Base-by-base conservation (phyloP, 2,797 vertebrate species). In the Acanthiza pusilla region DNA sequence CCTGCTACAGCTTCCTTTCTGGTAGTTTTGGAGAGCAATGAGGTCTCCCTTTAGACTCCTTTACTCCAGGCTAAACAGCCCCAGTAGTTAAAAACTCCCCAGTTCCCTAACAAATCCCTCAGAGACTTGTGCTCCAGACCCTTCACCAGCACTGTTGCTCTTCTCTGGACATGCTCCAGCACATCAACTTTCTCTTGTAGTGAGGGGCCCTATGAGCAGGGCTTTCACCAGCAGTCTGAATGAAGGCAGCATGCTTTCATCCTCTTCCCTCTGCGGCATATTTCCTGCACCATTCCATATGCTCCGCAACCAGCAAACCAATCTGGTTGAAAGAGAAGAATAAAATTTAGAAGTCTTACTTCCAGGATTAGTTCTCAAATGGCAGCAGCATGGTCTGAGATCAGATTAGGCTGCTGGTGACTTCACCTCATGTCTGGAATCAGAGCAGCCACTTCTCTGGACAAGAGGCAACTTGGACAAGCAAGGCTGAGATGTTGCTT, bases 351-450 rank as follows among this genome's bases (percentile, higher is more conserved):
- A 36, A 34, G 13, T 38, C 58, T 61, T 74, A 70, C 42, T 87
- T 92, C 55, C 78, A 92, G 40, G 62, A 73, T 87, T 77, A 63
- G 25, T 85, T 95, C 91, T 87, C 72, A 84, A 81, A 86, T 38
- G 50, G 74, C 2, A 7, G 53, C 2, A 1, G 54, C 32, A 60
- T 0, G 0, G 43, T 70, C 68, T 63, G 36, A 88, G 55, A 79
- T 75, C 78, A 73, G 70, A 72, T 71, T 38, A 72, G 38, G 53
- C 63, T 72, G 66, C 32, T 0, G 1, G 17, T 75, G 30, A 48
- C 30, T 83, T 90, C 45, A 26, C 32, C 51, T 80, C 5, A 2
- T 2, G 0, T 42, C 48, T 72, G 38, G 22, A 38, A 72, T 71
- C 50, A 78, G 57, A 71, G 77, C 57, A 25, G 65, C 3, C 9